Percentiles rank a stretch among this genome's conserved stretches.
These are phyloP conservation scores for Galagoides demidoff DNA, from an alignment of 2,797 vertebrate genomes.

Conservation along the genomic window DNA sequence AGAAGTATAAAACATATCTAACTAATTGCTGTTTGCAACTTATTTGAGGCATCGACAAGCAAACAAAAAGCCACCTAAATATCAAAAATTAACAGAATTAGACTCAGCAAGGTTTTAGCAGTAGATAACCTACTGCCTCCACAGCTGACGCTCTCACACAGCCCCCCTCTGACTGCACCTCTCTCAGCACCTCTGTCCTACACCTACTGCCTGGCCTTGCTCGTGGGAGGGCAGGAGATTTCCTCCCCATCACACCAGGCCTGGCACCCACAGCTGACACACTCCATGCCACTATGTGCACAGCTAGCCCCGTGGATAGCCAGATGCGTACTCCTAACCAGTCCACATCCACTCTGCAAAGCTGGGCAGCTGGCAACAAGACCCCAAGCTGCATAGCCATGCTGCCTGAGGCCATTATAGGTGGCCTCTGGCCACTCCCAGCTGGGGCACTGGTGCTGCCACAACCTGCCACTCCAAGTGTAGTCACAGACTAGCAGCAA, in stretches of 20 bases:
- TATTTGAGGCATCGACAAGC: conserved; percentile 30
- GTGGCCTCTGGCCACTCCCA: not conserved
- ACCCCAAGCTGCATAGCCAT: not conserved
- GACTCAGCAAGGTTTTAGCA: not conserved
- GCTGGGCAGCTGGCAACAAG: not conserved
- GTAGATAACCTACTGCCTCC: not conserved
- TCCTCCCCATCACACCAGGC: not conserved
- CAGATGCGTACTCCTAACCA: too few relatives aligned
- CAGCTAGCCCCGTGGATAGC: not conserved
- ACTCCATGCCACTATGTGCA: rapidly evolving
- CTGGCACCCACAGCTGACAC: not conserved
- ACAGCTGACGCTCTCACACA: rapidly evolving
- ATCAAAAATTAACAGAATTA: conserved; percentile 51
- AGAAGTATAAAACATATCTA: not conserved
- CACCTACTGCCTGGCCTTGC: not conserved
- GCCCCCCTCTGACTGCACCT: not conserved
- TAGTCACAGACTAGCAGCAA: not conserved
- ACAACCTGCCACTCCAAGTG: not conserved
- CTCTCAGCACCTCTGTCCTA: not conserved
- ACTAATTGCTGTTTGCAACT: conserved; percentile 27
- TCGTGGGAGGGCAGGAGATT: not conserved
- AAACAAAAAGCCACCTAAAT: conserved; percentile 50
- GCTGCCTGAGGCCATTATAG: not conserved
- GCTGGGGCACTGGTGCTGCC: not conserved
- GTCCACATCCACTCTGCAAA: not conserved